Conservation (phyloP, 2,888 invertebrate species). For the Eucera pruinosa region DNA sequence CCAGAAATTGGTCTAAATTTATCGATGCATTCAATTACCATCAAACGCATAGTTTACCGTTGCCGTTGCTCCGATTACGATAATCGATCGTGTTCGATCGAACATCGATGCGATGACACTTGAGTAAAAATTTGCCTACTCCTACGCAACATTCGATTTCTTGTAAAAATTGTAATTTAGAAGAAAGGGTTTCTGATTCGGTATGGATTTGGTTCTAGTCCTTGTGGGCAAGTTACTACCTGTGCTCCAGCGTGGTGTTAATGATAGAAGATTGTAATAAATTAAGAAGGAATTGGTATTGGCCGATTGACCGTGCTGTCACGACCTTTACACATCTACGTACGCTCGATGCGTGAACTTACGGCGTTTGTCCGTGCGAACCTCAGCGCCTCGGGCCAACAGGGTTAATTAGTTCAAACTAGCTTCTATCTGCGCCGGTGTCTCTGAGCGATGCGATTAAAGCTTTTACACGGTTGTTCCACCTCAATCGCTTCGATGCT, state of each 20-base stretch:
- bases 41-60: background rate
- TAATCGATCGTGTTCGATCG: too few species aligned
- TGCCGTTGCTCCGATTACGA: too few species aligned
- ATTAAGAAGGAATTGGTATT: slow-evolving; percentile 81
- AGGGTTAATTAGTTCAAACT: slow-evolving; percentile 78
- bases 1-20: slow-evolving; percentile 32
- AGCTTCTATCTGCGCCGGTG: slow-evolving; percentile 53
- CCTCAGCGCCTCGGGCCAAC: slow-evolving; percentile 71
- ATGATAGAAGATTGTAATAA: slow-evolving; percentile 79
- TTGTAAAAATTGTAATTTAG: too few species aligned
- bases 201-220: too few species aligned
- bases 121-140: too few species aligned
- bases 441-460: slow-evolving; percentile 52
- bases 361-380: slow-evolving; percentile 73
- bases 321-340: slow-evolving; percentile 71
- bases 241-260: slow-evolving; percentile 64
- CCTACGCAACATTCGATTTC: too few species aligned
- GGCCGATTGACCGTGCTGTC: slow-evolving; percentile 78
- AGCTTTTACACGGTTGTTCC: slow-evolving; percentile 52
- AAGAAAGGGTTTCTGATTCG: too few species aligned
- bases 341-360: slow-evolving; percentile 41
- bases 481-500: slow-evolving; percentile 21
- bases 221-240: slow-evolving; percentile 38
- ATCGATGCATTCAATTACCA: slow-evolving; percentile 12
- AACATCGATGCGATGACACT: too few species aligned